Evolutionary conservation across 2,113 vertebrate species (phyloP), one percentile per base, ranked within the genome.

Genomic region (Mesembrinibis cayennensis): DNA sequence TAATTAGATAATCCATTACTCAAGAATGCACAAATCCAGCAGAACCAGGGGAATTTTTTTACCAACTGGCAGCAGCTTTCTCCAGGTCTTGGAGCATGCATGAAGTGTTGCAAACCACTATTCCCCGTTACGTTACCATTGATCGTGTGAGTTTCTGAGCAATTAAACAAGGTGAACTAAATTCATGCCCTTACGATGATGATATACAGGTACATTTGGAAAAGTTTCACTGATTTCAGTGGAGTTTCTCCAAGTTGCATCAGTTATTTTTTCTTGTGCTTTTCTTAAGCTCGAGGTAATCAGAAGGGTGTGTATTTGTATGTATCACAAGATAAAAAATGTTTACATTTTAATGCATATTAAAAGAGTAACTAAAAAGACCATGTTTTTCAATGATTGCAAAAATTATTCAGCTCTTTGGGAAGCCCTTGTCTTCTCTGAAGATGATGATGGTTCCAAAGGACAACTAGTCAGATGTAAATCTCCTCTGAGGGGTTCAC

Each of bases 401-500:
- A 62, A 16, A 81, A 83, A 22, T 36, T 82, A 62, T 23, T 45
- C 16, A 74, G 50, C 56, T 65, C 22, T 53, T 61, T 56, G 52
- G 19, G 17, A 91, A 92, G 29, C 11, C 56, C 30, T 71, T 6
- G 9, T 30, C 34, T 73, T 65, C 36, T 77, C 55, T 90, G 63
- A 47, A 80, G n/a, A 21, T 16, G 29, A 5, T 66, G 15, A 26
- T 58, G 19, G 32, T 87, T 93, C 32, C 55, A 58, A 82, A 92
- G 30, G 67, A 82, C 65, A 87, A 8, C 29, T 19, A 72, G 13
- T 67, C 90, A 87, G 14, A 13, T 70, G 74, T 82, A 89, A 82
- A 86, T 90, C 61, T 90, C 85, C 90, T 70, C 63, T 66, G 78
- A 94, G 94, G 83, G 62, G 44, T 89, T 96, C 63, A 22, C 25